Conservation (phyloP, 1,140 invertebrate species). For the Ostrea edulis region DNA sequence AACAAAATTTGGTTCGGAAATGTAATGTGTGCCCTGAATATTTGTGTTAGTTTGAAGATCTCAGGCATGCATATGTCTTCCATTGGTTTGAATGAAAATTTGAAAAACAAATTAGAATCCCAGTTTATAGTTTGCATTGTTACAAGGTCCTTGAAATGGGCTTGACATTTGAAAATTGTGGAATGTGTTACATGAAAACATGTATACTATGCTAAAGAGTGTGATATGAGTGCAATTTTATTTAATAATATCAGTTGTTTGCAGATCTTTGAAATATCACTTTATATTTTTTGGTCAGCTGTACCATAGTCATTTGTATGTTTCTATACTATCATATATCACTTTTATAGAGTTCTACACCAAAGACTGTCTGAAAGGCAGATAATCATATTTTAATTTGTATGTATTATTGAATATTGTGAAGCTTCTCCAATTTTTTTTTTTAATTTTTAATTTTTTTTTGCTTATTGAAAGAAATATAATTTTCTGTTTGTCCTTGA, state of each 20-base stretch:
- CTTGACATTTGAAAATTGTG: background rate
- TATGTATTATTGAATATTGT: no score
- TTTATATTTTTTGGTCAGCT: background rate
- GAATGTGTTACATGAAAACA: slow-evolving; percentile 4
- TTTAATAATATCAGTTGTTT: slow-evolving; percentile 17
- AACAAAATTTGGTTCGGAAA: no score
- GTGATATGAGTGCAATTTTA: slow-evolving; percentile 32
- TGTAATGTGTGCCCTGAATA: no score
- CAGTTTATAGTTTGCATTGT: background rate
- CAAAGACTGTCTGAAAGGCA: slow-evolving; percentile 24
- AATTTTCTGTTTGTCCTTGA: background rate
- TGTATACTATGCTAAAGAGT: slow-evolving; percentile 18
- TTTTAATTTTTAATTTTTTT: no score
- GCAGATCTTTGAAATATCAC: slow-evolving; percentile 7
- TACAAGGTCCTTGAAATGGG: background rate
- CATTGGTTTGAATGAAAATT: background rate
- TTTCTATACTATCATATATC: slow-evolving; percentile 7
- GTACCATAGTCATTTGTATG: background rate
- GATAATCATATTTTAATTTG: background rate
- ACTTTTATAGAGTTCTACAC: background rate
- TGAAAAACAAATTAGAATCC: background rate
- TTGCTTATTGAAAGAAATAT: background rate
- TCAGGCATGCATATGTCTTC: slow-evolving; percentile 11
- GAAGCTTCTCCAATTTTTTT: no score
- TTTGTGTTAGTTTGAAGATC: background rate